Evolutionary conservation across 2,797 vertebrate species (phyloP).

Genomic region (Malacoctenus gilli): DNA sequence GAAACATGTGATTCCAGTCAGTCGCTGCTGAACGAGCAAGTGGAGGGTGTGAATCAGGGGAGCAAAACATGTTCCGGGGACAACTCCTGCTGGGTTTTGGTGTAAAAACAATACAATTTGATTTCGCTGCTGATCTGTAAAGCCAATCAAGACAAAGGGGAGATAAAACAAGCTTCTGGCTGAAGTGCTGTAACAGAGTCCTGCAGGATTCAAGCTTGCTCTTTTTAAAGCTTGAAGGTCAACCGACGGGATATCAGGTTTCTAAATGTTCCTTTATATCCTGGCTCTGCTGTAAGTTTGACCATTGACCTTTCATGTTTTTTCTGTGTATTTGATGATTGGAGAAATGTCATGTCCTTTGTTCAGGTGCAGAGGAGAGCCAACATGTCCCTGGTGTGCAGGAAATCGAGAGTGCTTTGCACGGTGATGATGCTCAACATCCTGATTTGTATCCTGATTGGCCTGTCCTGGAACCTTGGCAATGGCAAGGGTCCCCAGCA

Average conservation of each 20-base stretch:
- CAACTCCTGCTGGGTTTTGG: no score
- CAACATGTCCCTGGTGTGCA: conserved; percentile 83
- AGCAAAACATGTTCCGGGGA: conserved; percentile 13
- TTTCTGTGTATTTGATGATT: background rate
- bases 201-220: no score
- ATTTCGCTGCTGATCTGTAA: conserved; percentile 29
- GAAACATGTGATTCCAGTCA: conserved; percentile 64
- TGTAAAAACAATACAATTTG: no score
- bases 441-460: conserved; percentile 87
- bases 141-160: conserved; percentile 1
- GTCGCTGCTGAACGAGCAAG: conserved; percentile 1
- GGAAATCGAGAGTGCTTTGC: conserved; percentile 83
- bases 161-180: background rate
- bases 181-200: background rate
- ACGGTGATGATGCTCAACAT: conserved; percentile 87
- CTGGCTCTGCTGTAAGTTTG: conserved; percentile 41
- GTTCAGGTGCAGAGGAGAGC: conserved; percentile 57
- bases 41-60: conserved; percentile 7
- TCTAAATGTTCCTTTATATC: conserved; percentile 38
- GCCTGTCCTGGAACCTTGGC: conserved; percentile 80
- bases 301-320: background rate
- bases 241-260: no score
- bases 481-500: conserved; percentile 61
- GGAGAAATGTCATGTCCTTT: background rate
- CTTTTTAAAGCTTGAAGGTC: no score